Evolutionary conservation across 1,140 invertebrate genomes (phyloP), one percentile per base, ranked within the genome.

Genomic region (Calosoma granatense): DNA sequence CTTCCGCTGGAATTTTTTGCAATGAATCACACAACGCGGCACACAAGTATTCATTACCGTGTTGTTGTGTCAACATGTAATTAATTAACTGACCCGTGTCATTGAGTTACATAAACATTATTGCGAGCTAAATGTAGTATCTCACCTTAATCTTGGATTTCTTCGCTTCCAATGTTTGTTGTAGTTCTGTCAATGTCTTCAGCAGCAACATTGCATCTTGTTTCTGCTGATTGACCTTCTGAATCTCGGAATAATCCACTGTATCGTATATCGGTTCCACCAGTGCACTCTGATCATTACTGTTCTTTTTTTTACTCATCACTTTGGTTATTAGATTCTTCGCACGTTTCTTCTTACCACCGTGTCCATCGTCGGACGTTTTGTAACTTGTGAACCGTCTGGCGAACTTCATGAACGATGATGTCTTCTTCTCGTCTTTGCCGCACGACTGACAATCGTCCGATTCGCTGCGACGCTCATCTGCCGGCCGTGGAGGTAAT

Each of bases 151-250:
- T 54, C 20, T 22, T 21, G 11, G 9, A 17, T 21, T 59, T 59
- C 47, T 60, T 57, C n/a, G 21, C 22, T 56, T 59, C 59, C 22
- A 65, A 39, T 22, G 64, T 59, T 47, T 64, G 51, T 19, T 64
- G 63, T 22, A 65, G 53, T 19, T 60, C 63, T 3, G 41, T 57
- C 9, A 65, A 20, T 43, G 59, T 64, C 43, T 64, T 39, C 1
- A 60, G 6, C 26, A 36, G n/a, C 6, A 9, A 9, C n/a, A 9
- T 20, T 6, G 63, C 54, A 54, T 55, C 57, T 4, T 22, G 51
- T 51, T 64, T 57, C 6, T n/a, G 43, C 20, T 57, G 15, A 19
- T 56, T 52, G 1, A 61, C 21, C 59, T 66, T 63, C 22, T 64
- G 54, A 14, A 60, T 17, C 0, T 30, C 20, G 1, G 22, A 15